phyloP scores from a whole-genome alignment of 35 echinoderm and acorn worm species.

The Patiria miniata region DNA sequence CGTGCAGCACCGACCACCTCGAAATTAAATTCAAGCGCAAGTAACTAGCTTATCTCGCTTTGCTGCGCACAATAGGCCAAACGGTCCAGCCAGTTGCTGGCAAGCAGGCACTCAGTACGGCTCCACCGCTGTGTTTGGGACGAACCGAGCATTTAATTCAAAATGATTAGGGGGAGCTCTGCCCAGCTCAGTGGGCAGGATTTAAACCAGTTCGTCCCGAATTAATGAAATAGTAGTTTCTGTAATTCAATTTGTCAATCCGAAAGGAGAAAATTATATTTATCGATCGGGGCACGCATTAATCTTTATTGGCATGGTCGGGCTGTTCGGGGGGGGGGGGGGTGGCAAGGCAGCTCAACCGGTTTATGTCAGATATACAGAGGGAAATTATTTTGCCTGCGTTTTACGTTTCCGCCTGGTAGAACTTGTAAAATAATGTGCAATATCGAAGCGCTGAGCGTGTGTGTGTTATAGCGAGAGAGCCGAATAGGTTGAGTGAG shows the following conservation, averaged over 20 bases:
- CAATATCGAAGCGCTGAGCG: constrained; percentile 7
- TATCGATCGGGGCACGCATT: constrained; percentile 53
- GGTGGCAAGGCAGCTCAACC: neutral
- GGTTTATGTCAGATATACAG: neutral
- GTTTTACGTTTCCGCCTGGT: constrained; percentile 25
- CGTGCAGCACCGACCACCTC: neutral
- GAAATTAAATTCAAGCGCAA: constrained; percentile 77
- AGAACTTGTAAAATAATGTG: constrained; percentile 15
- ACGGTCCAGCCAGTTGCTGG: constrained; percentile 8
- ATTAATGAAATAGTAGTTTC: constrained; percentile 85
- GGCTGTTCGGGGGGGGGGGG: neutral
- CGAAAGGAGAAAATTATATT: constrained; percentile 81
- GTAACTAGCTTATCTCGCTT: constrained; percentile 60
- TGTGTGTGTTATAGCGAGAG: neutral
- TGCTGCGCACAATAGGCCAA: constrained; percentile 45
- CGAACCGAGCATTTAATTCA: constrained; percentile 49
- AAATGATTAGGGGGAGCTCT: constrained; percentile 54
- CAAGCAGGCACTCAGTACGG: no score
- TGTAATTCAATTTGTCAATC: constrained; percentile 79
- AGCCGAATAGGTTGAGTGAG: neutral
- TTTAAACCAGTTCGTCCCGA: constrained; percentile 74
- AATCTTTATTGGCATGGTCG: constrained; percentile 51
- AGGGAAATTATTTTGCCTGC: neutral
- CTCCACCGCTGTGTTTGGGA: neutral
- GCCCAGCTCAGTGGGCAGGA: constrained; percentile 31